Percentiles rank a stretch among this genome's conserved stretches.
Conservation (phyloP, 2,113 vertebrate species). For the Cepphus grylle region DNA sequence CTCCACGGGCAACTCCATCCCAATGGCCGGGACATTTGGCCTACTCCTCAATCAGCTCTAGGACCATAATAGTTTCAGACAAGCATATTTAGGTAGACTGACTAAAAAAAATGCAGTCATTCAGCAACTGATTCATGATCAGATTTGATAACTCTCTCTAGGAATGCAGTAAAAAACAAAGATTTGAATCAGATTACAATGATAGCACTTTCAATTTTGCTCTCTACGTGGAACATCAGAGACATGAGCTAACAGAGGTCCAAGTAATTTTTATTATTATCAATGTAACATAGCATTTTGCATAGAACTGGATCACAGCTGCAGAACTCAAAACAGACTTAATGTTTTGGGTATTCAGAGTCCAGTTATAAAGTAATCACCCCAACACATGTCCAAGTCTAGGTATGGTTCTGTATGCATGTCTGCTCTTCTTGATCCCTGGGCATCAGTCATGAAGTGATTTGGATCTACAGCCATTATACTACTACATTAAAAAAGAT, state of each 20-base stretch:
- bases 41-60: not conserved
- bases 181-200: not conserved
- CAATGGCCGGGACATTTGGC: not conserved
- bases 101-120: not conserved
- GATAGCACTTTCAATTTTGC: not conserved
- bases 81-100: not conserved
- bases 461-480: not conserved
- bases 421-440: not conserved
- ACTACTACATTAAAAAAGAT: not conserved
- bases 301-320: not conserved
- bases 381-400: not conserved
- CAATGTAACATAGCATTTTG: not conserved
- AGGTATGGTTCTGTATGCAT: rapidly evolving
- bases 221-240: not conserved
- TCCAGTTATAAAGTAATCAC: not conserved
- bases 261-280: not conserved
- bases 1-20: not conserved
- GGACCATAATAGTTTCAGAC: not conserved
- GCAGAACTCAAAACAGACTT: not conserved
- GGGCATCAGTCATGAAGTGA: not conserved
- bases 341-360: not conserved
- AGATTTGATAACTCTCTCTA: not conserved
- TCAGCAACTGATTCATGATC: not conserved
- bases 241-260: not conserved
- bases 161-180: rapidly evolving